Evolutionary conservation across 2,888 invertebrate genomes (phyloP), one percentile per base, ranked within the genome.

Genomic region (Ochropacha duplaris): DNA sequence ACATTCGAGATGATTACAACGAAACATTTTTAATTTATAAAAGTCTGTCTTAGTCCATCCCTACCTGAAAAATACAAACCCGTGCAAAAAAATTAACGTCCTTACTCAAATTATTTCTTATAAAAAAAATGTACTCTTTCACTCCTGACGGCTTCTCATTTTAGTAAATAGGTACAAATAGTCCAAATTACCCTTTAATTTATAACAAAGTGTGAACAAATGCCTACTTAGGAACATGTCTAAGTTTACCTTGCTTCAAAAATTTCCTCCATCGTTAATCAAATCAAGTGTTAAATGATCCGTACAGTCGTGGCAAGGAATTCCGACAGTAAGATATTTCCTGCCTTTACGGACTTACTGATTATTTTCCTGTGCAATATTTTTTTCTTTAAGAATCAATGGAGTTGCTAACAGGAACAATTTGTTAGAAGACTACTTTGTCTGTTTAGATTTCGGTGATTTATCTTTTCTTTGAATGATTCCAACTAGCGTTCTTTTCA

Each of bases 231-330:
- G 22, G 16, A 22, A 55, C 54, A 50, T 54, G 54, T 56, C 57
- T 62, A 57, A 55, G 57, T 54, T 64, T 66, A 72, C 71, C 64
- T 74, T 66, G 64, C 62, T 63, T 49, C 52, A 56, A 56, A 61
- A 67, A 71, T 72, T 71, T 66, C 66, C 65, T 68, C 65, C 61
- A 73, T 80, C 85, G 78, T 87, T 86, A 87, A 87, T 88, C 83
- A 87, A 87, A 87, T 85, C 75, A 81, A 77, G 79, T 84, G 85
- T 80, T 85, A 81, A 88, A 88, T 86, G 85, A 83, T 71, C 80
- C 83, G 75, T 66, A 62, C 68, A 77, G 72, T 76, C 69, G 76
- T 73, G 70, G 68, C 69, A 66, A 77, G 76, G 72, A 75, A 78
- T 72, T 75, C 69, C 68, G 76, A 78, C 76, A 76, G 72, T 67